phyloP scores from a whole-genome alignment of 2,113 vertebrate species.

The Centropus bengalensis region DNA sequence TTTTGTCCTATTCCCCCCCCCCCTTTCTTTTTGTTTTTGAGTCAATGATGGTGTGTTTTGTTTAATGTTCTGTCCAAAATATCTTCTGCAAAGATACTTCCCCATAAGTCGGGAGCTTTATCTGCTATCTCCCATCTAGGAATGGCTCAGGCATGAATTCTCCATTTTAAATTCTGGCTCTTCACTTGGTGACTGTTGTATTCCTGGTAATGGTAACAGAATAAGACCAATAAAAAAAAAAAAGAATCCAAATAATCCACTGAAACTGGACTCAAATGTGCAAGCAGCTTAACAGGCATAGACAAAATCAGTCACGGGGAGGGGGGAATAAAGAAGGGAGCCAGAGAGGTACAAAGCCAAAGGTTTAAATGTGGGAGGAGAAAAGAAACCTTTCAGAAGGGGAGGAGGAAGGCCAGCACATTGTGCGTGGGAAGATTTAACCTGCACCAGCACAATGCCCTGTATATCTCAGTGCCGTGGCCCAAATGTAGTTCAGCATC shows the following conservation, averaged over 20 bases:
- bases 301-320: background rate
- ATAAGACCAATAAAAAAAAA: background rate
- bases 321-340: background rate
- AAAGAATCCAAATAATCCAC: background rate
- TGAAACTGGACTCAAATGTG: background rate
- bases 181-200: background rate
- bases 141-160: background rate
- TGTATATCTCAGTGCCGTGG: background rate
- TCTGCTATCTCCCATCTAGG: background rate
- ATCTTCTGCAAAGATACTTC: background rate
- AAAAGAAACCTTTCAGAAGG: background rate
- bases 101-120: background rate
- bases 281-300: fast-evolving
- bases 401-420: background rate
- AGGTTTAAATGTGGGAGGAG: background rate
- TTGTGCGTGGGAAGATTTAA: background rate
- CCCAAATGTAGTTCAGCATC: background rate
- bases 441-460: background rate
- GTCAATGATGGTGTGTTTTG: background rate
- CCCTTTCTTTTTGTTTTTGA: background rate
- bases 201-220: background rate
- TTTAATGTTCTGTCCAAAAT: background rate
- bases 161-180: background rate
- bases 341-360: background rate
- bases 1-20: no score